These are phyloP conservation scores for Panopea generosa DNA, from an alignment of 2,888 invertebrate genomes.

Conservation along the genomic window DNA sequence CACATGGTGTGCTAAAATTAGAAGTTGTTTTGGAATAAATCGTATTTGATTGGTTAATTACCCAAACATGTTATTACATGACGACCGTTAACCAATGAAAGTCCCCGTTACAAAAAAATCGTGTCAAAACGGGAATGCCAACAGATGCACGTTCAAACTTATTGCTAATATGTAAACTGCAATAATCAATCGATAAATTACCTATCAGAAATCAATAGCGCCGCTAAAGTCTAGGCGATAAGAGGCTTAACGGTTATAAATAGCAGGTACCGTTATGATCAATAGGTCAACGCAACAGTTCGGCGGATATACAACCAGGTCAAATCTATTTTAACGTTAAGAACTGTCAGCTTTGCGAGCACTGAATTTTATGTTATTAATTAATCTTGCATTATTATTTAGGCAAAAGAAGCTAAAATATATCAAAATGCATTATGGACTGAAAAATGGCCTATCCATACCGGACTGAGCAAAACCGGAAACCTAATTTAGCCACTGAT, in stretches of 20 bases:
- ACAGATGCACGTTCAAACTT: constrained; percentile 54
- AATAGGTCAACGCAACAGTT: constrained; percentile 19
- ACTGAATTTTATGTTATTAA: too few relatives aligned
- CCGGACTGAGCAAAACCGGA: too few relatives aligned
- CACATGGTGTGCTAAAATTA: constrained; percentile 55
- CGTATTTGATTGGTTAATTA: constrained; percentile 63
- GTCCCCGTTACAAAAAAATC: constrained; percentile 48
- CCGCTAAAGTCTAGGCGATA: constrained; percentile 42
- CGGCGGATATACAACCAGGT: constrained; percentile 1
- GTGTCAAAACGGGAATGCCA: constrained; percentile 58
- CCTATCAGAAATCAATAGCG: constrained; percentile 35
- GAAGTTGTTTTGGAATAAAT: constrained; percentile 50
- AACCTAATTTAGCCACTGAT: too few relatives aligned
- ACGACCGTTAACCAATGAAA: constrained; percentile 60
- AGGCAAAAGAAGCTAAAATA: too few relatives aligned
- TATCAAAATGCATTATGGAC: too few relatives aligned
- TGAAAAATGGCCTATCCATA: too few relatives aligned
- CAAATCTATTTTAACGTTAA: too few relatives aligned
- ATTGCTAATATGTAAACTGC: constrained; percentile 15
- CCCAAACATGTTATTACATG: constrained; percentile 67
- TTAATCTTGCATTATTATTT: too few relatives aligned
- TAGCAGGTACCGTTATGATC: constrained; percentile 31
- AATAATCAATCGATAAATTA: constrained; percentile 46
- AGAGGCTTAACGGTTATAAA: constrained; percentile 51
- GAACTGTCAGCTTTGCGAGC: too few relatives aligned